Evolutionary conservation across 2,113 vertebrate genomes (phyloP).

Genomic region (Tinamus guttatus): DNA sequence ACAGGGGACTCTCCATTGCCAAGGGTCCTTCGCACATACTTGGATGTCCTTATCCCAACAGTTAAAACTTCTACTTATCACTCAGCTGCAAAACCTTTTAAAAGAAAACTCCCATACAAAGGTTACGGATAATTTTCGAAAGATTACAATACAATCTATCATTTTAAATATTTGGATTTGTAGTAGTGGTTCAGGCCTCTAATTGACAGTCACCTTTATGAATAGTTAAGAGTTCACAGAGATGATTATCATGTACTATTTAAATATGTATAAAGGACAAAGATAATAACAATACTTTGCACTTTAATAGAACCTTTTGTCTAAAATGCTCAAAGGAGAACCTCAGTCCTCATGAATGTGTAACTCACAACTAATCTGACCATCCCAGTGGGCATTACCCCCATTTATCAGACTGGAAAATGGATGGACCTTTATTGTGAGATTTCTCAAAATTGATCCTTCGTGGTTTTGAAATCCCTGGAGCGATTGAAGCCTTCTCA

Average conservation of each 20-base stretch:
- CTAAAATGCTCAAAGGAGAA: slow-evolving; percentile 65
- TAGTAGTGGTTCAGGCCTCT: slow-evolving; percentile 62
- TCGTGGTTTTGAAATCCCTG: neutral
- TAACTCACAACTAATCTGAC: slow-evolving; percentile 49
- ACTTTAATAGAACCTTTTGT: slow-evolving; percentile 71
- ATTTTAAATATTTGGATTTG: slow-evolving; percentile 61
- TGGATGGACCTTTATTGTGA: neutral
- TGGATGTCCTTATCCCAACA: neutral
- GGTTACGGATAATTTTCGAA: slow-evolving; percentile 55
- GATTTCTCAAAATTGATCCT: neutral
- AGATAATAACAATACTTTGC: slow-evolving; percentile 77
- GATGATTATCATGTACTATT: slow-evolving; percentile 78
- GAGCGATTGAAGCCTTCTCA: neutral
- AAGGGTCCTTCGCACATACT: neutral
- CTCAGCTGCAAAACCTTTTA: slow-evolving; percentile 12
- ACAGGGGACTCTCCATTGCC: neutral
- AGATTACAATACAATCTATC: slow-evolving; percentile 61
- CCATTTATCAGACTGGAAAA: neutral
- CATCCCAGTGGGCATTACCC: slow-evolving; percentile 48
- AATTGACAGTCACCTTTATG: slow-evolving; percentile 76
- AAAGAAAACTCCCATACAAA: slow-evolving; percentile 32
- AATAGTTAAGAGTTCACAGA: slow-evolving; percentile 77
- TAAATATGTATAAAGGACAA: slow-evolving; percentile 79
- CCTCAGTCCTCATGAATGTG: slow-evolving; percentile 24
- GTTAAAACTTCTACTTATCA: neutral